Evolutionary conservation across 2,888 invertebrate genomes (phyloP).

Genomic region (Resseliella maxima): DNA sequence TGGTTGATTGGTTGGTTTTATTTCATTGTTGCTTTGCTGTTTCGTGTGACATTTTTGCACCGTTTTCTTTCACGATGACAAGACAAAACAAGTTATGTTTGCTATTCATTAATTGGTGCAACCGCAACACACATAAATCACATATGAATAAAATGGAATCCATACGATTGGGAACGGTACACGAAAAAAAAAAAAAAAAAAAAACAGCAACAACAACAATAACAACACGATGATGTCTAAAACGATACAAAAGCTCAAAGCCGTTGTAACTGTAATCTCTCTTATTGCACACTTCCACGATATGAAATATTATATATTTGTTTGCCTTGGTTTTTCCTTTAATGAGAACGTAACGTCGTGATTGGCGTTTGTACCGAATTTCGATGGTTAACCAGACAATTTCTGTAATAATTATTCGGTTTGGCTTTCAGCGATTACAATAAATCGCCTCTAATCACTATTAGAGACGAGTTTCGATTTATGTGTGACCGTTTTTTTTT

Average conservation of each 20-base stretch:
- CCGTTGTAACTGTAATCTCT: constrained; percentile 16
- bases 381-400: constrained; percentile 20
- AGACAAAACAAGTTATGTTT: constrained; percentile 40
- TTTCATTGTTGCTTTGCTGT: background rate
- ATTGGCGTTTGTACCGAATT: background rate
- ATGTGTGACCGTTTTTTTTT: too few relatives aligned
- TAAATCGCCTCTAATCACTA: background rate
- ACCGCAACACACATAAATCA: constrained; percentile 44
- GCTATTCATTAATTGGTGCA: constrained; percentile 32
- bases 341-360: background rate
- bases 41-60: constrained; percentile 36
- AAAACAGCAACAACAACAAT: too few relatives aligned
- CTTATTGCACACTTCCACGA: background rate
- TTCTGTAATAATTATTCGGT: background rate
- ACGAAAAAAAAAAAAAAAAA: background rate
- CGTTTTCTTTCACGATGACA: background rate
- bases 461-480: background rate
- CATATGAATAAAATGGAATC: constrained; percentile 1
- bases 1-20: background rate
- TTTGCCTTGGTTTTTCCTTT: background rate
- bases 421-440: background rate
- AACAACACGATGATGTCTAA: background rate
- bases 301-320: background rate
- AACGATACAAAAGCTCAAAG: constrained; percentile 33
- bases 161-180: background rate